phyloP scores from a whole-genome alignment of 2,888 invertebrate genomes.

The Dicyrtoma fusca region DNA sequence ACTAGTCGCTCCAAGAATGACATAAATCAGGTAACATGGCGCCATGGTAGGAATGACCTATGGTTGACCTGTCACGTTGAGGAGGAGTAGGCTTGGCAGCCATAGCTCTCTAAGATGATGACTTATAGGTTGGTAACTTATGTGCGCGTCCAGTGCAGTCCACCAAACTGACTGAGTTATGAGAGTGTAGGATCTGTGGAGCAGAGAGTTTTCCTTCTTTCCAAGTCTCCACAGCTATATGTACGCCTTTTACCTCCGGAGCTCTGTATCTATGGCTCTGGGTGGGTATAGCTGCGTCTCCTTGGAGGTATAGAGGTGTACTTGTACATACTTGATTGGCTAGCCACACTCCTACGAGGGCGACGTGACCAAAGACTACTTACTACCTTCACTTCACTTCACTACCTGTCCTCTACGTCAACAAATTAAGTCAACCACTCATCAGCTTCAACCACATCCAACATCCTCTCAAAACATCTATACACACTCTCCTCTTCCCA shows the following conservation, averaged over 20 bases:
- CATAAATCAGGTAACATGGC: slow-evolving; percentile 47
- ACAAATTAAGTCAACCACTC: slow-evolving; percentile 39
- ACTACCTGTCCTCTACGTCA: slow-evolving; percentile 38
- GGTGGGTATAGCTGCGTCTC: not conserved
- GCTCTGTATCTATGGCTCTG: too few relatives aligned
- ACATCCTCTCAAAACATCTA: slow-evolving; percentile 7
- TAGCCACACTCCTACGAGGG: slow-evolving; percentile 37
- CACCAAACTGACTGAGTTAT: slow-evolving; percentile 37
- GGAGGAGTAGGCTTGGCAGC: slow-evolving; percentile 39
- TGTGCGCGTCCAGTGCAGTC: slow-evolving; percentile 37
- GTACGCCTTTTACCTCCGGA: not conserved
- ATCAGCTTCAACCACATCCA: slow-evolving; percentile 38
- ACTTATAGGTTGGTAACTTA: slow-evolving; percentile 40
- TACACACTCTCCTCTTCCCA: not conserved
- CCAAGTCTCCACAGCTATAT: not conserved
- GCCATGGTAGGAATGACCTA: slow-evolving; percentile 40
- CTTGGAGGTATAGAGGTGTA: not conserved
- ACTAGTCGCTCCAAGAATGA: slow-evolving; percentile 35
- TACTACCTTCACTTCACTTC: slow-evolving; percentile 4
- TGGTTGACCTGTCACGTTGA: slow-evolving; percentile 45
- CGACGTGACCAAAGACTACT: slow-evolving; percentile 28
- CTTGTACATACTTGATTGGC: slow-evolving; percentile 25
- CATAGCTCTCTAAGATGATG: slow-evolving; percentile 40
- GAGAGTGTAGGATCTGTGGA: slow-evolving; percentile 32
- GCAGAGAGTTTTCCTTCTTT: not conserved